Evolutionary conservation across 1,140 invertebrate genomes (phyloP).

Genomic region (Pollicipes pollicipes): DNA sequence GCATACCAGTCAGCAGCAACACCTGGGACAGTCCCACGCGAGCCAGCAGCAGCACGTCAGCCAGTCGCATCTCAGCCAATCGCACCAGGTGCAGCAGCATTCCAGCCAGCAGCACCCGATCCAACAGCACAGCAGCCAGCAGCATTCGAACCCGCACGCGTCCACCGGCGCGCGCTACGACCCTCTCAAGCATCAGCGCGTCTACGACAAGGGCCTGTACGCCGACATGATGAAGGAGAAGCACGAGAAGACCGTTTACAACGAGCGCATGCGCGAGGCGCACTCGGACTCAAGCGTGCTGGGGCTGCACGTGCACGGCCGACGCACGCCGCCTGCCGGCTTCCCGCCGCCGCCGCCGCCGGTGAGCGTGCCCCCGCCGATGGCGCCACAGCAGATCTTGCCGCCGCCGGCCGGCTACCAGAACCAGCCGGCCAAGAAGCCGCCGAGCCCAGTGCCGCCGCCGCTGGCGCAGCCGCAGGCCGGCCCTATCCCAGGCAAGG

Average conservation of each 20-base stretch:
- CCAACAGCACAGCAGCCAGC: background rate
- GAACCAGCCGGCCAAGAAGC: conserved; percentile 5
- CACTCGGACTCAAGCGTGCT: conserved; percentile 2
- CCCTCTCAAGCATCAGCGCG: background rate
- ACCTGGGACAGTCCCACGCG: background rate
- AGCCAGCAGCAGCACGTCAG: too few species aligned
- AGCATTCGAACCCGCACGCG: background rate
- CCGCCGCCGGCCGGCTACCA: conserved; percentile 6
- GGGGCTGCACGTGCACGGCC: conserved; percentile 12
- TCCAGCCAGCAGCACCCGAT: background rate
- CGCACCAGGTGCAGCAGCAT: background rate
- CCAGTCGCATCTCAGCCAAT: background rate
- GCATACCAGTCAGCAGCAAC: background rate
- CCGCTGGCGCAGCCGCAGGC: background rate
- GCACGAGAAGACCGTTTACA: background rate
- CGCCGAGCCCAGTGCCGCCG: conserved; percentile 9
- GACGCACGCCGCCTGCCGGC: conserved; percentile 6
- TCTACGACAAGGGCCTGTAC: background rate
- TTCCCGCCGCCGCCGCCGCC: conserved; percentile 9
- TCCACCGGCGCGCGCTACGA: background rate
- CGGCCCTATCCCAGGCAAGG: conserved; percentile 11
- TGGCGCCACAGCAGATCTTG: background rate
- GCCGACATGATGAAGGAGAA: background rate
- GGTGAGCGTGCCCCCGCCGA: conserved; percentile 6
- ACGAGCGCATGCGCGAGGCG: background rate